phyloP scores from a whole-genome alignment of 2,797 vertebrate species.

The Eremophila alpestris region DNA sequence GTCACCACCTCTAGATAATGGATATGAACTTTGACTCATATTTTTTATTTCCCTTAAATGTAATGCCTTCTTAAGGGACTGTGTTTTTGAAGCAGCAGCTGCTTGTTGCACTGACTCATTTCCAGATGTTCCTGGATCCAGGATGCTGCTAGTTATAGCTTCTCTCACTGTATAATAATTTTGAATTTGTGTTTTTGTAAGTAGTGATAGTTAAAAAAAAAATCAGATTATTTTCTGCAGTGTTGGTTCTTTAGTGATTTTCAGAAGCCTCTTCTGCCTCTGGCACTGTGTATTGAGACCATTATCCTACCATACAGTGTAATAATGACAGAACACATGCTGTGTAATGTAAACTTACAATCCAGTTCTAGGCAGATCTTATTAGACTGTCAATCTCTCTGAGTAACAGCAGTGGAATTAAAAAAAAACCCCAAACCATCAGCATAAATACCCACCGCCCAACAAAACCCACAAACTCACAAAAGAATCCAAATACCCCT shows the following conservation, averaged over 20 bases:
- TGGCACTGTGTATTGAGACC: constrained; percentile 59
- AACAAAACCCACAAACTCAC: not conserved
- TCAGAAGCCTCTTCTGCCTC: constrained; percentile 57
- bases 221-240: constrained; percentile 28
- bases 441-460: not conserved
- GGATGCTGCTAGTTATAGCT: not conserved
- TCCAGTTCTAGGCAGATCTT: constrained; percentile 51
- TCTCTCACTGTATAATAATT: constrained; percentile 18
- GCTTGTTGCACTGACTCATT: not conserved
- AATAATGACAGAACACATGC: constrained; percentile 66
- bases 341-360: constrained; percentile 67
- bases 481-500: not conserved
- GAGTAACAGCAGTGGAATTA: not conserved
- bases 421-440: not conserved
- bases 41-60: not conserved
- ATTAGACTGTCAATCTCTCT: constrained; percentile 67
- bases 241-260: constrained; percentile 66
- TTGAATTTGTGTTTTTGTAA: constrained; percentile 1
- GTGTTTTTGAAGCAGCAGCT: not conserved
- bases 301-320: constrained; percentile 48
- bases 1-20: not conserved
- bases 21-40: not conserved
- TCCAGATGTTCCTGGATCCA: not conserved
- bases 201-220: constrained; percentile 7
- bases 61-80: not conserved